phyloP scores from a whole-genome alignment of 2,113 vertebrate genomes.

The Chaetura pelagica region DNA sequence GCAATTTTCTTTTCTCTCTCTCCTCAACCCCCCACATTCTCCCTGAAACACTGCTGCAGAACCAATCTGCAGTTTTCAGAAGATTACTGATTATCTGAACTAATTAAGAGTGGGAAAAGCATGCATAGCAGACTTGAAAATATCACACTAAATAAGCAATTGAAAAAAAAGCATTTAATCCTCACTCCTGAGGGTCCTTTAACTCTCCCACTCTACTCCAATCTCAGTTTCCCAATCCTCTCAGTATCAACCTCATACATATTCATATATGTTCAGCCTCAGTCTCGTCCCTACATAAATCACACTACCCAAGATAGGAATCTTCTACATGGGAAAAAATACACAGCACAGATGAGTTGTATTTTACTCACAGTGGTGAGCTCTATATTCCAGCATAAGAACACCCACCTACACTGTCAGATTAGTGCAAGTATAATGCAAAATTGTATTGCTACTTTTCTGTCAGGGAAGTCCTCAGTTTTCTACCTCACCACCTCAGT shows the following conservation, averaged over 20 bases:
- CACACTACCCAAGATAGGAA: background rate
- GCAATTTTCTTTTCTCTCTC: background rate
- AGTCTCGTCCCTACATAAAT: background rate
- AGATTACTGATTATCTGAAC: background rate
- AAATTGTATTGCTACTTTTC: background rate
- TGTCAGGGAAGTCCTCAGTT: background rate
- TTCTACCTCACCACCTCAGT: background rate
- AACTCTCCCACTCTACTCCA: background rate
- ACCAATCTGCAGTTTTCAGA: background rate
- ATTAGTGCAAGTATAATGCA: background rate
- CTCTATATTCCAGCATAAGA: background rate
- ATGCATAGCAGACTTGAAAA: rapidly evolving
- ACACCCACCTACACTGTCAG: background rate
- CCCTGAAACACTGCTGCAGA: background rate
- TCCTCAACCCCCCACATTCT: background rate
- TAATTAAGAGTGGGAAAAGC: background rate
- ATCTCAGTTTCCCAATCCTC: background rate
- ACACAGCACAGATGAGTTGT: background rate
- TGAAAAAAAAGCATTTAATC: background rate
- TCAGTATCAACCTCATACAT: background rate
- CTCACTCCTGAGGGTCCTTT: background rate
- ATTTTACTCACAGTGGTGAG: background rate
- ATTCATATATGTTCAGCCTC: background rate
- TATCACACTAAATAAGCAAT: background rate
- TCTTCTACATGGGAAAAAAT: background rate